These are phyloP conservation scores for Clarias platycephalus DNA, from an alignment of 2,797 vertebrate genomes.

Conservation along the genomic window DNA sequence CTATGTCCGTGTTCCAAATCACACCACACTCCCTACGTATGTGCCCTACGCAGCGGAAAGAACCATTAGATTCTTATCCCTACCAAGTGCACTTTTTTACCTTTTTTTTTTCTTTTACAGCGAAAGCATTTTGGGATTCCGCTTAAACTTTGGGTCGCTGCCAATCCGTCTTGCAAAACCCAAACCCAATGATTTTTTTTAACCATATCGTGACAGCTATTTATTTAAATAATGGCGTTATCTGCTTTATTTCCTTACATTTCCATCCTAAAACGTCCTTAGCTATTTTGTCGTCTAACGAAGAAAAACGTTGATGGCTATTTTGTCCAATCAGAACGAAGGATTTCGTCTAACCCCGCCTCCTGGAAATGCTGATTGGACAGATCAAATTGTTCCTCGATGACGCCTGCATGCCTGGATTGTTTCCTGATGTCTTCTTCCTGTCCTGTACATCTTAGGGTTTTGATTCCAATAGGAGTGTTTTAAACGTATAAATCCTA, in stretches of 20 bases:
- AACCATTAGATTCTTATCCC: too few species aligned
- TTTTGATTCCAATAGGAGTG: not conserved
- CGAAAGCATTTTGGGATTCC: not conserved
- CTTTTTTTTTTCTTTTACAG: too few species aligned
- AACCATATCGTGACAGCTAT: not conserved
- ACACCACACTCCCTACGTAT: not conserved
- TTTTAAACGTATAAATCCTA: not conserved
- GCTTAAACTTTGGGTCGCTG: not conserved
- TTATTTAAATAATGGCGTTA: not conserved
- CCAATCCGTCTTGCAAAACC: not conserved
- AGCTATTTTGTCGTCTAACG: not conserved
- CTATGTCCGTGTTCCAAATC: not conserved
- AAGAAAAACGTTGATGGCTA: not conserved
- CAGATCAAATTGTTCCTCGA: not conserved
- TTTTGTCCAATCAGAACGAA: not conserved
- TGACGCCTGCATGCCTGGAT: not conserved
- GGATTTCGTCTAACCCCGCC: not conserved
- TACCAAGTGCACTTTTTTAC: not conserved
- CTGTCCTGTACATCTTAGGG: not conserved
- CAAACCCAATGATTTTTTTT: not conserved
- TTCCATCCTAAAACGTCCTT: not conserved
- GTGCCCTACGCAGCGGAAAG: not conserved
- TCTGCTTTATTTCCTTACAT: not conserved
- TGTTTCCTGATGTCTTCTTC: not conserved
- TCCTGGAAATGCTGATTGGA: constrained; percentile 12